A percentile compares a stretch with the other conserved stretches of the same genome.
These are phyloP conservation scores for Galerucella calmariensis DNA, from an alignment of 2,888 invertebrate genomes.

Conservation along the genomic window DNA sequence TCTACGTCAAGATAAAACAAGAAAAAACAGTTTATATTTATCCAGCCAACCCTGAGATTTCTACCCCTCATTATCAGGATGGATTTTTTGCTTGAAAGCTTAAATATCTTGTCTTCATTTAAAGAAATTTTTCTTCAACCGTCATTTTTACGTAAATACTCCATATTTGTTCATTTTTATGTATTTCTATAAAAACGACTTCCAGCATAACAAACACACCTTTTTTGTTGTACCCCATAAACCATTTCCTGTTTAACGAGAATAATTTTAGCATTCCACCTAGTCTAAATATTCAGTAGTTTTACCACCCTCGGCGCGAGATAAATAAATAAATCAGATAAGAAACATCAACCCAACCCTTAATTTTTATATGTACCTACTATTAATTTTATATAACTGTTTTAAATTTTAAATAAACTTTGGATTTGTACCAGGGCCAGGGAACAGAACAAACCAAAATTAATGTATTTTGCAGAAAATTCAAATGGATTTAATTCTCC, in stretches of 20 bases:
- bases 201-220: conserved; percentile 13
- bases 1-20: too few species aligned
- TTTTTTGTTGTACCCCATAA: conserved; percentile 13
- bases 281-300: neutral
- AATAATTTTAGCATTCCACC: neutral
- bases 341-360: too few species aligned
- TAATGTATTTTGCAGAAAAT: too few species aligned
- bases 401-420: too few species aligned
- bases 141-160: neutral
- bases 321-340: neutral
- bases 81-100: neutral
- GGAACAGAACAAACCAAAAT: too few species aligned
- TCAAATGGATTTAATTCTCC: too few species aligned
- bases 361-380: too few species aligned
- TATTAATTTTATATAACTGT: too few species aligned
- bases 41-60: neutral
- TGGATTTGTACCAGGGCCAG: too few species aligned
- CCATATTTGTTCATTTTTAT: neutral
- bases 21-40: too few species aligned
- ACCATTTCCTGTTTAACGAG: conserved; percentile 16
- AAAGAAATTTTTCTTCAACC: neutral
- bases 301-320: neutral
- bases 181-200: conserved; percentile 4
- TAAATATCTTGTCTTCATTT: neutral
- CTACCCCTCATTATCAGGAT: neutral